Base-by-base conservation (phyloP, 2,113 vertebrate species). In the Boulengeromyrus knoepffleri region DNA sequence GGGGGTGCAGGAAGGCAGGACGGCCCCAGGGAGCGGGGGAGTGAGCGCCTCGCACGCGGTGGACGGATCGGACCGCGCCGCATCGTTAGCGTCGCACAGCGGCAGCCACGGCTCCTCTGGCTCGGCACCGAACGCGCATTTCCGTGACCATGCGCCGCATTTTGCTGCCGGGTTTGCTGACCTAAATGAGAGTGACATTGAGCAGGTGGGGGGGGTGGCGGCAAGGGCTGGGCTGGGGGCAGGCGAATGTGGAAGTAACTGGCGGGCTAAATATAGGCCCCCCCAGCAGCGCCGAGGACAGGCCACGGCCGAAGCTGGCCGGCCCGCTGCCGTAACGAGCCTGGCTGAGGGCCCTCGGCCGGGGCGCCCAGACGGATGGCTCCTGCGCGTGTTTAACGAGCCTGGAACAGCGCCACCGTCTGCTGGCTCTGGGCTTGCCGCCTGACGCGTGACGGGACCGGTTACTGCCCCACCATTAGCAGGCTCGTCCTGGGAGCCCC, bases 111-210 rank as follows among this genome's bases (percentile, higher is more conserved):
- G 89, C 66, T 88, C 86, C 53, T 84, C 47, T 31, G 31, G 53
- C 74, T 87, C 42, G 27, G 49, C 39, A 85, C 58, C 80, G 88
- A 90, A 80, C 92, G 91, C 88, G 90, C 90, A 49, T 77, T 93
- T 90, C 91, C 91, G 85, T 62, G 36, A 66, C 62, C 56, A 91
- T 87, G 52, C 89, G 92, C 89, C 89, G 92, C 70, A 9, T 85
- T 91, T 85, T 2, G 42, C 91, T 90, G 66, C 47, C 74, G 89
- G 91, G 90, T 92, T 90, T 19, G 42, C 92, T 94, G 96, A 95
- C 95, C 95, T 92, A 95, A 93, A 95, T 95, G 93, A 90, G 92
- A 93, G 89, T 93, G 94, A 92, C 93, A 90, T 93, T 93, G 88
- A 58, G 90, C 91, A 86, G 93, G 90, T 89, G 92, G 92, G 94